Percentiles rank a stretch among this genome's conserved stretches.
phyloP scores from a whole-genome alignment of 1,140 invertebrate genomes.

The Oscheius sp. region DNA sequence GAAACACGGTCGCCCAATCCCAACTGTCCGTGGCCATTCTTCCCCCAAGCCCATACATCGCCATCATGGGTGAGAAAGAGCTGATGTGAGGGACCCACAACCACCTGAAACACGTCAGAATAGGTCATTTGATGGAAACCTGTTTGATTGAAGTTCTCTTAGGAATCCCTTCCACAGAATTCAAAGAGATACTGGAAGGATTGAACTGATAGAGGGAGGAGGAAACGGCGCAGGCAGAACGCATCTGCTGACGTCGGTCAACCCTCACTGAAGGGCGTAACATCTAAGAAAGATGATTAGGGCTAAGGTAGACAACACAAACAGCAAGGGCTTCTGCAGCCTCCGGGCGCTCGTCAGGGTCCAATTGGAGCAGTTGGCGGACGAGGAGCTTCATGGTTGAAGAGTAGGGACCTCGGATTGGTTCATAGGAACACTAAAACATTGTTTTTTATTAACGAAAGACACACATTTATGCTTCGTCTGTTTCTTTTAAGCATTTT shows the following conservation, averaged over 20 bases:
- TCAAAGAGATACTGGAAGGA: constrained; percentile 59
- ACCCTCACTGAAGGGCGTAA: constrained; percentile 12
- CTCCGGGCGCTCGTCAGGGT: constrained; percentile 65
- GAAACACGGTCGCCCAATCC: constrained; percentile 67
- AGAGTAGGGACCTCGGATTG: constrained; percentile 70
- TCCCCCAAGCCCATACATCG: constrained; percentile 73
- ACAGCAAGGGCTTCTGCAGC: constrained; percentile 66
- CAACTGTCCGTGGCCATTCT: constrained; percentile 71
- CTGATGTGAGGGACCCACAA: constrained; percentile 65
- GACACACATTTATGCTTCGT: neutral
- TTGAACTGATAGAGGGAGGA: constrained; percentile 65
- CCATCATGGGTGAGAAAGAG: constrained; percentile 71
- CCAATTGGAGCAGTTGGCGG: constrained; percentile 62
- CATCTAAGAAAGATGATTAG: constrained; percentile 18
- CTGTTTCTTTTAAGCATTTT: neutral
- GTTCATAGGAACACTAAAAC: constrained; percentile 66
- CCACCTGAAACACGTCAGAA: constrained; percentile 32
- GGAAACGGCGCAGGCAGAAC: neutral
- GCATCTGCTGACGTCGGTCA: neutral
- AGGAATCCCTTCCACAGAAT: constrained; percentile 61
- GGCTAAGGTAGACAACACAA: constrained; percentile 31
- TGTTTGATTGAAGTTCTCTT: constrained; percentile 64
- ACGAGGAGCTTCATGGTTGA: constrained; percentile 67
- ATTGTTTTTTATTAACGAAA: neutral
- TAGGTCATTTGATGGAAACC: constrained; percentile 42